A percentile compares a stretch with the other conserved stretches of the same genome.
phyloP scores from a whole-genome alignment of 2,797 vertebrate genomes.

The Sebastiscus albofasciatus region DNA sequence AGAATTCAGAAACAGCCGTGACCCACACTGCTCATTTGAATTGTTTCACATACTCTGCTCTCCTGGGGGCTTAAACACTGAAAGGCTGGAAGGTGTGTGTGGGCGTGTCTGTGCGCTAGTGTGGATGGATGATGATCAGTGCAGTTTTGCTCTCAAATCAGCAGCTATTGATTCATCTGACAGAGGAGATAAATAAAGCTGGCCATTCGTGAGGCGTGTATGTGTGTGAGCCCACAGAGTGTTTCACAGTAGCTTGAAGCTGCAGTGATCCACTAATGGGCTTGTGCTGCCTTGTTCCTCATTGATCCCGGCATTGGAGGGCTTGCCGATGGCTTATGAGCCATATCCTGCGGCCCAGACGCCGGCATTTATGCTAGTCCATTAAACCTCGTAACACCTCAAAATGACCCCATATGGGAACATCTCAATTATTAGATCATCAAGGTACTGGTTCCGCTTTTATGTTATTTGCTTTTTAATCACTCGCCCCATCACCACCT shows the following conservation, averaged over 20 bases:
- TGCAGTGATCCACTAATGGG: slow-evolving; percentile 75
- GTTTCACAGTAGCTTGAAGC: slow-evolving; percentile 60
- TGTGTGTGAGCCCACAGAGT: slow-evolving; percentile 19
- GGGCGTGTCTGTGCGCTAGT: background rate
- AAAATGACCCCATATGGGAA: slow-evolving; percentile 51
- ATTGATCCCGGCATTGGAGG: slow-evolving; percentile 69
- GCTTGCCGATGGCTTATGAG: slow-evolving; percentile 64
- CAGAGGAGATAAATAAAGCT: slow-evolving; percentile 73
- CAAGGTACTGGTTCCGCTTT: slow-evolving; percentile 24
- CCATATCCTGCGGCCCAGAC: slow-evolving; percentile 53
- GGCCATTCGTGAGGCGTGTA: slow-evolving; percentile 23
- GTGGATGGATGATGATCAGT: slow-evolving; percentile 53
- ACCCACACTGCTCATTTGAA: slow-evolving; percentile 10
- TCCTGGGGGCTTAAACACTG: background rate
- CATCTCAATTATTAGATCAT: slow-evolving; percentile 64
- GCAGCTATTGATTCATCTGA: slow-evolving; percentile 78
- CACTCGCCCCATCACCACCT: background rate
- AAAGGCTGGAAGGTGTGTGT: background rate
- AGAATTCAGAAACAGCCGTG: background rate
- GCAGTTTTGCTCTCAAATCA: slow-evolving; percentile 72
- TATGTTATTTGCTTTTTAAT: slow-evolving; percentile 40
- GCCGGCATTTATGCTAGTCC: slow-evolving; percentile 49
- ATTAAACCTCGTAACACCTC: slow-evolving; percentile 64
- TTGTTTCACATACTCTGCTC: background rate
- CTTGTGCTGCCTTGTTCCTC: slow-evolving; percentile 63